A percentile compares a stretch with the other conserved stretches of the same genome.
These are phyloP conservation scores for Malachius bipustulatus DNA, from an alignment of 2,888 invertebrate genomes.

Conservation along the genomic window DNA sequence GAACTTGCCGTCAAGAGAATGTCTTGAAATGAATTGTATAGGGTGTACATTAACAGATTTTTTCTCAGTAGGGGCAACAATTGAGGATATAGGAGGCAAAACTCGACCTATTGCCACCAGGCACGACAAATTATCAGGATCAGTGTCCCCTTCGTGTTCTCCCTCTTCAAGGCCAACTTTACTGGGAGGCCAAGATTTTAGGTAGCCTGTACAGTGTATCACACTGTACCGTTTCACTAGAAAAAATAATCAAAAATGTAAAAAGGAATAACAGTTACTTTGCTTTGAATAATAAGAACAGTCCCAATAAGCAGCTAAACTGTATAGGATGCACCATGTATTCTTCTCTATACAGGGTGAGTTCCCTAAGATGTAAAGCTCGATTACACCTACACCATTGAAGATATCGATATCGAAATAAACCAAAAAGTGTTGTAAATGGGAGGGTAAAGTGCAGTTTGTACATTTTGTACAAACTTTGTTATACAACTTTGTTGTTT, in stretches of 20 bases:
- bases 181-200: conserved; percentile 82
- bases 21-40: conserved; percentile 71
- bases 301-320: too few species aligned
- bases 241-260: conserved; percentile 13
- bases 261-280: conserved; percentile 6
- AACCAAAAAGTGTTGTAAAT: too few species aligned
- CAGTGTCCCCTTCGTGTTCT: conserved; percentile 47
- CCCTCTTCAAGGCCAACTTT: conserved; percentile 60
- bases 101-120: conserved; percentile 78
- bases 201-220: conserved; percentile 85
- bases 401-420: too few species aligned
- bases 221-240: conserved; percentile 78
- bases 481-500: too few species aligned
- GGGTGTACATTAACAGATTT: conserved; percentile 43
- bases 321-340: too few species aligned
- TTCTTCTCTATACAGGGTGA: too few species aligned
- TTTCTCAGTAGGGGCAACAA: conserved; percentile 29
- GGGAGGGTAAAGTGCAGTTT: too few species aligned
- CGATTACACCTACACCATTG: too few species aligned
- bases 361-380: too few species aligned
- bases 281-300: too few species aligned
- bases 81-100: conserved; percentile 47
- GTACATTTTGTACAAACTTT: too few species aligned
- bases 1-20: conserved; percentile 85
- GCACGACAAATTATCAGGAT: conserved; percentile 65